Evolutionary conservation across 2,113 vertebrate species (phyloP).

Genomic region (Ardeotis arabs): DNA sequence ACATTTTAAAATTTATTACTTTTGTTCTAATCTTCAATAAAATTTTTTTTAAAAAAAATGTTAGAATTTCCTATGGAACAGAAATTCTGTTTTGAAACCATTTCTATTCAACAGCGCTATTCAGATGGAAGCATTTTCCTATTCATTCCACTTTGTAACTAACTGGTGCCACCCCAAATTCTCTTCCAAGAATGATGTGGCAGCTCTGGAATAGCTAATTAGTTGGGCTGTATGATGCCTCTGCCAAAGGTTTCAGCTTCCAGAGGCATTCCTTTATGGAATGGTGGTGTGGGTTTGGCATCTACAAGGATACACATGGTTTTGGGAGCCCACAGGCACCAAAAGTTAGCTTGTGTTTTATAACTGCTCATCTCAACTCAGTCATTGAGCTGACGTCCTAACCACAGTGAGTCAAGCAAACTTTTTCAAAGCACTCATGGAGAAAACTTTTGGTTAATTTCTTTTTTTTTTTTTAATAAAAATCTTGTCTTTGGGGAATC

Average conservation of each 20-base stretch:
- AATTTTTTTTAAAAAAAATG: neutral
- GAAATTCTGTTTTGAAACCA: constrained; percentile 13
- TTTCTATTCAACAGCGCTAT: constrained; percentile 39
- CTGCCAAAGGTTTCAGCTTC: constrained; percentile 62
- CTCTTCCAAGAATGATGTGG: constrained; percentile 69
- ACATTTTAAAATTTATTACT: neutral
- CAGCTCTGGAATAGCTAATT: constrained; percentile 60
- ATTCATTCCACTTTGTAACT: constrained; percentile 57
- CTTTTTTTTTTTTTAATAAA: neutral
- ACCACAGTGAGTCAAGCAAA: constrained; percentile 54
- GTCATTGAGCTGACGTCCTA: constrained; percentile 29
- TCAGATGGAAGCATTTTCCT: constrained; percentile 59
- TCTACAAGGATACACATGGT: constrained; percentile 51
- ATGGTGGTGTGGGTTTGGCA: constrained; percentile 60
- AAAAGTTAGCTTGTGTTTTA: constrained; percentile 53
- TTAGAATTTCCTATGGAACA: constrained; percentile 56
- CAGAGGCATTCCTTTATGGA: constrained; percentile 65
- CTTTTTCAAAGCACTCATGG: constrained; percentile 39
- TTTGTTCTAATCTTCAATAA: constrained; percentile 31
- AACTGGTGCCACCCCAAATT: constrained; percentile 43
- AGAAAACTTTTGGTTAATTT: constrained; percentile 46
- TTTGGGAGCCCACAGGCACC: constrained; percentile 65
- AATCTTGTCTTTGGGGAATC: neutral
- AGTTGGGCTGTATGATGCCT: constrained; percentile 36
- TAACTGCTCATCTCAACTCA: constrained; percentile 59